phyloP scores from a whole-genome alignment of 2,888 invertebrate genomes.

The Tryphoninae sp. region DNA sequence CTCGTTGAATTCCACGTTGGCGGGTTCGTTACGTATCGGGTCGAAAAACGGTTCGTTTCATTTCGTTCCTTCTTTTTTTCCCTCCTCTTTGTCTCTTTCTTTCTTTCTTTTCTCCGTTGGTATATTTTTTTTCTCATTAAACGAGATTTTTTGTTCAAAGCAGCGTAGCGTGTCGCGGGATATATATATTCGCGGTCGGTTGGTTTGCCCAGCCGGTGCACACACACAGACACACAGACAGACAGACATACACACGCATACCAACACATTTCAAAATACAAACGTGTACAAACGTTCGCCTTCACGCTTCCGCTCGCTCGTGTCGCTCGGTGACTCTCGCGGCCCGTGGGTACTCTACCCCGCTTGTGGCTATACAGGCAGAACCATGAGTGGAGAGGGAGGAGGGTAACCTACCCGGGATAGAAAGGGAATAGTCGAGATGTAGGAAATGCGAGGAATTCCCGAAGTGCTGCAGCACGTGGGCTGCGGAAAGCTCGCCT shows the following conservation, averaged over 20 bases:
- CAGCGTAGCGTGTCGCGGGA: conserved; percentile 28
- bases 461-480: conserved; percentile 43
- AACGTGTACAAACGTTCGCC: neutral
- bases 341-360: neutral
- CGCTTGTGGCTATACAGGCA: conserved; percentile 2
- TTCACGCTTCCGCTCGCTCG: conserved; percentile 23
- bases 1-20: conserved; percentile 19
- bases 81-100: neutral
- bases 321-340: conserved; percentile 9
- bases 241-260: neutral
- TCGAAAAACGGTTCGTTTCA: conserved; percentile 45
- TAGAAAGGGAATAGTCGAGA: conserved; percentile 34
- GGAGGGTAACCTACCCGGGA: conserved; percentile 11
- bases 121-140: conserved; percentile 53
- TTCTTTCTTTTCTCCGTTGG: neutral
- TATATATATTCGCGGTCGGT: conserved; percentile 32
- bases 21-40: conserved; percentile 27
- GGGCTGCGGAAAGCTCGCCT: neutral
- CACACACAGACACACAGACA: neutral
- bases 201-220: conserved; percentile 19
- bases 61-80: conserved; percentile 4
- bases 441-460: conserved; percentile 43
- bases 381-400: conserved; percentile 5
- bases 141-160: conserved; percentile 53
- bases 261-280: neutral